These are phyloP conservation scores for Tanypteryx hageni DNA, from an alignment of 2,888 invertebrate species.

Conservation along the genomic window DNA sequence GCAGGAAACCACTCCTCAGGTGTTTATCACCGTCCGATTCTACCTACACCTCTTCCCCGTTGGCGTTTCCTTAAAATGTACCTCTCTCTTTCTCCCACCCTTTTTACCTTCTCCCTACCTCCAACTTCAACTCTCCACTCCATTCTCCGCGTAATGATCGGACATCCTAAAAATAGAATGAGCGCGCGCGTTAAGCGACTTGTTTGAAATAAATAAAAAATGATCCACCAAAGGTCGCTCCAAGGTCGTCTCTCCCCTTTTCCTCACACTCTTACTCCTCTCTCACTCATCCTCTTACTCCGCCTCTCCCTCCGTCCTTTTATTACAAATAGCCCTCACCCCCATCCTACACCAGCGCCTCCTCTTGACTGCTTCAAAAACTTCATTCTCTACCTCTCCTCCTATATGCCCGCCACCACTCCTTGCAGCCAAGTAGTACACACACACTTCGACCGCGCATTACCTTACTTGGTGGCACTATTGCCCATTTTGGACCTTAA, in stretches of 20 bases:
- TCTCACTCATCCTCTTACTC: background rate
- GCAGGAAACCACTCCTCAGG: background rate
- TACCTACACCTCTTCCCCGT: background rate
- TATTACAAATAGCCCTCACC: background rate
- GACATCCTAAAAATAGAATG: conserved; percentile 32
- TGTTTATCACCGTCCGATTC: conserved; percentile 24
- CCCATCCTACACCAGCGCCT: background rate
- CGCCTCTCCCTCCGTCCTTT: background rate
- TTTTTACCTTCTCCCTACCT: background rate
- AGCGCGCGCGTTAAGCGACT: conserved; percentile 29
- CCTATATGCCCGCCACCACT: background rate
- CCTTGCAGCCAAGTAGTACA: background rate
- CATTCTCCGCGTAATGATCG: background rate
- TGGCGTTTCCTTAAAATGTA: too few species aligned
- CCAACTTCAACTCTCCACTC: background rate
- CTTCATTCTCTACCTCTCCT: background rate
- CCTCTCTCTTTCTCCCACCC: background rate
- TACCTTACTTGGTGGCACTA: too few species aligned
- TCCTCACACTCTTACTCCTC: background rate
- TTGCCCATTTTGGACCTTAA: too few species aligned
- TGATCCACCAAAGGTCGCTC: conserved; percentile 24
- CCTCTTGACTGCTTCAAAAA: background rate
- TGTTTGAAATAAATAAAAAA: conserved; percentile 22
- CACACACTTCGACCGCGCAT: too few species aligned
- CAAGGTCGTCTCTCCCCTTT: background rate